These are phyloP conservation scores for Origma solitaria DNA, from an alignment of 2,113 vertebrate genomes.

Conservation along the genomic window DNA sequence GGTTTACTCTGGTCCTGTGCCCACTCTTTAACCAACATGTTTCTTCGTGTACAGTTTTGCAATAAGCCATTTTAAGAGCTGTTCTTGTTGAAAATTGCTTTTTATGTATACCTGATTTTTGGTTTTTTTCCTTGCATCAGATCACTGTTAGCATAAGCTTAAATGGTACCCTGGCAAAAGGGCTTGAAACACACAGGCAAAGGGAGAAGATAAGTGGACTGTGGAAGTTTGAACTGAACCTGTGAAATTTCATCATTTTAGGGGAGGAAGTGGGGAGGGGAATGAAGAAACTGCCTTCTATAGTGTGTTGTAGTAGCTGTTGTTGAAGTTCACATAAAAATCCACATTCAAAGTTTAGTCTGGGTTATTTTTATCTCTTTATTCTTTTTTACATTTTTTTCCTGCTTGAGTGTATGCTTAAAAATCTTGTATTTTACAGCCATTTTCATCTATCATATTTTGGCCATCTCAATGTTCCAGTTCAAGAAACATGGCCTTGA, in stretches of 20 bases:
- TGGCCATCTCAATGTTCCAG: neutral
- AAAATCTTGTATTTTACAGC: neutral
- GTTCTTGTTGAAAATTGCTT: neutral
- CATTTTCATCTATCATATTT: neutral
- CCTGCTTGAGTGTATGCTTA: neutral
- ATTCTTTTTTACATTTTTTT: neutral
- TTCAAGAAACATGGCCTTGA: neutral
- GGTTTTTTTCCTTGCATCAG: neutral
- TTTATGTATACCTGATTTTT: neutral
- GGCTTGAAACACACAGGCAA: neutral
- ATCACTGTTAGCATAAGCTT: neutral
- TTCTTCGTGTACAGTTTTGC: neutral
- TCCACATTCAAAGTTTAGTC: neutral
- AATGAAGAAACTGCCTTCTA: neutral
- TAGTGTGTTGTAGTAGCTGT: neutral
- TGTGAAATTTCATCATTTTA: neutral
- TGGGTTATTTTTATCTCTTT: neutral
- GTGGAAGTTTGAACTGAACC: neutral
- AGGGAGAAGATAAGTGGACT: neutral
- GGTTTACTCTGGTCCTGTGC: neutral
- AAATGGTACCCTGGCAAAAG: neutral
- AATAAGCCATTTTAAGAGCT: neutral
- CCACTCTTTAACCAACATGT: neutral
- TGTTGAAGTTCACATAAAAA: neutral
- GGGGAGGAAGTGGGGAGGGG: rapidly evolving